These are phyloP conservation scores for Pandion haliaetus DNA, from an alignment of 2,113 vertebrate genomes.

Conservation along the genomic window DNA sequence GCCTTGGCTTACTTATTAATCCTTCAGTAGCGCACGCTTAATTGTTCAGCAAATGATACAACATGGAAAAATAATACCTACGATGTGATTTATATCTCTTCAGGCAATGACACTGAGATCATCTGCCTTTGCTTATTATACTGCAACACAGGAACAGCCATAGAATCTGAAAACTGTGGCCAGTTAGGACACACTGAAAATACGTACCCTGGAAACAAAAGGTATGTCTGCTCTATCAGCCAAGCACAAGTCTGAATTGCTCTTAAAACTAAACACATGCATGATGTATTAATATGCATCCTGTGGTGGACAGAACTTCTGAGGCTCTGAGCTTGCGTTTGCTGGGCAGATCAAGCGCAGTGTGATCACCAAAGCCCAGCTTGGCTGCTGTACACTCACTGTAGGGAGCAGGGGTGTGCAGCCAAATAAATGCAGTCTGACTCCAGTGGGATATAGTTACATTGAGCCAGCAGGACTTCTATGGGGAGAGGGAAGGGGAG, in stretches of 20 bases:
- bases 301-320: background rate
- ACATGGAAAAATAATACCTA: constrained; percentile 3
- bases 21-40: background rate
- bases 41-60: background rate
- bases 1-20: background rate
- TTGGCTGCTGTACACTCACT: background rate
- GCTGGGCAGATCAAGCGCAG: background rate
- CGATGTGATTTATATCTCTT: background rate
- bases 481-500: background rate
- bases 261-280: background rate
- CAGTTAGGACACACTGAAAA: background rate
- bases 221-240: background rate
- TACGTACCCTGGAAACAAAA: background rate
- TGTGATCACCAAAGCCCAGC: background rate
- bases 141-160: background rate
- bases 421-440: background rate
- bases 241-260: background rate
- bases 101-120: background rate
- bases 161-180: background rate
- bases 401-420: background rate
- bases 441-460: background rate
- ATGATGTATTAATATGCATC: background rate
- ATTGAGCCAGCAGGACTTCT: background rate
- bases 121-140: background rate
- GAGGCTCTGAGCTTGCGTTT: background rate